A percentile compares a stretch with the other conserved stretches of the same genome.
These are phyloP conservation scores for Cantharis lateralis DNA, from an alignment of 2,888 invertebrate genomes.

Conservation along the genomic window DNA sequence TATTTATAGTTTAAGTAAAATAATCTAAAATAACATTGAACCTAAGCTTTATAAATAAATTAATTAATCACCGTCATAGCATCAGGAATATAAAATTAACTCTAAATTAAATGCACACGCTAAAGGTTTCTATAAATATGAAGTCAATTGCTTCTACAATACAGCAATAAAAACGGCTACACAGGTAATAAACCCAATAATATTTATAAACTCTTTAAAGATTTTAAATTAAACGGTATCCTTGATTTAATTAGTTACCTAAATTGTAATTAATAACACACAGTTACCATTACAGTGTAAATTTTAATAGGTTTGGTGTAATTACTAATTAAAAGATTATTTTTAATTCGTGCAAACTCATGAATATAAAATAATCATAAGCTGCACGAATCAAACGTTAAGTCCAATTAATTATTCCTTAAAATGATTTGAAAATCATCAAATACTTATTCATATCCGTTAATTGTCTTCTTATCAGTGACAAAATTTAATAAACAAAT, in stretches of 20 bases:
- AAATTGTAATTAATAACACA: neutral
- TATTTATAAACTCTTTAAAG: neutral
- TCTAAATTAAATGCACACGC: neutral
- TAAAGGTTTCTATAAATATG: neutral
- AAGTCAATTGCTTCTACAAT: neutral
- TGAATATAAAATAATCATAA: neutral
- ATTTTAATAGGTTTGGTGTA: neutral
- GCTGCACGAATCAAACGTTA: neutral
- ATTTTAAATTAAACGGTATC: neutral
- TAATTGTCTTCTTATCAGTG: slow-evolving; percentile 16
- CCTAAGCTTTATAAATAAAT: neutral
- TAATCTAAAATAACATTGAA: neutral
- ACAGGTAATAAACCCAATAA: neutral
- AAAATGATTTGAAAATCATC: neutral
- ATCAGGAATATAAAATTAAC: neutral
- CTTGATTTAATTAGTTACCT: neutral
- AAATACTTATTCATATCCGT: slow-evolving; percentile 17
- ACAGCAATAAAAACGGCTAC: neutral
- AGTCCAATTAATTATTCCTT: neutral
- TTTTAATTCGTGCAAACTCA: neutral
- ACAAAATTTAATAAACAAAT: neutral
- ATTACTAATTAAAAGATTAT: neutral
- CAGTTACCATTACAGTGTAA: neutral
- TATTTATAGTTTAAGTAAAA: neutral
- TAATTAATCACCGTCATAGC: neutral